Percentiles rank a stretch among this genome's conserved stretches.
Evolutionary conservation across 1,140 invertebrate species (phyloP).

Genomic region (Agrilus planipennis): DNA sequence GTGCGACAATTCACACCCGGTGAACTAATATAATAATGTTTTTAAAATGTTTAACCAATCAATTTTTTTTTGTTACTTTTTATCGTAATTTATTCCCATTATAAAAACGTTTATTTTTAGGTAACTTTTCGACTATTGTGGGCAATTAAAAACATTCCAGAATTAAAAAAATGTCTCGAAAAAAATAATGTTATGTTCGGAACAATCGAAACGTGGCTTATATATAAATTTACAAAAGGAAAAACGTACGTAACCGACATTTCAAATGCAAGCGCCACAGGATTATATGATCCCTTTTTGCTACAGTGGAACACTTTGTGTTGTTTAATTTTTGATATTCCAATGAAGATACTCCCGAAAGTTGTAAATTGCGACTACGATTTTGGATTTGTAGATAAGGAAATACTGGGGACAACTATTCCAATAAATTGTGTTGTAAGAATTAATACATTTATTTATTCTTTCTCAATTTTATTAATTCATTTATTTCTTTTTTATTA

Average conservation of each 20-base stretch:
- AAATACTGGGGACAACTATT: slow-evolving; percentile 63
- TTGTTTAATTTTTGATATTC: slow-evolving; percentile 57
- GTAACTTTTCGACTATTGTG: slow-evolving; percentile 67
- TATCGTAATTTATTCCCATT: no score
- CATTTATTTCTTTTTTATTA: slow-evolving; percentile 24
- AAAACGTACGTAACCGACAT: slow-evolving; percentile 70
- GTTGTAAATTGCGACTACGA: slow-evolving; percentile 65
- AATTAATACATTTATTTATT: no score
- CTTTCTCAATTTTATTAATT: no score
- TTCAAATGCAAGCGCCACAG: slow-evolving; percentile 80
- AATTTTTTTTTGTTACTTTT: no score
- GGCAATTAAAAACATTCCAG: slow-evolving; percentile 60
- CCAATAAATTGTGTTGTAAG: slow-evolving; percentile 67
- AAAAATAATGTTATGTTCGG: slow-evolving; percentile 66
- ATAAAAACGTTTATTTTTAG: no score
- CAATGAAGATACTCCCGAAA: slow-evolving; percentile 61
- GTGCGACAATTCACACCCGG: no score
- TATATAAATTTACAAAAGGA: slow-evolving; percentile 58
- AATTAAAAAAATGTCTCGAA: slow-evolving; percentile 46
- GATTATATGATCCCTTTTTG: slow-evolving; percentile 86
- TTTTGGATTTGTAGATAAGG: slow-evolving; percentile 52
- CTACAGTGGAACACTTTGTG: slow-evolving; percentile 66
- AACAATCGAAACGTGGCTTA: slow-evolving; percentile 87
- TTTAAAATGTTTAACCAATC: no score
- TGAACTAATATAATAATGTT: no score